These are phyloP conservation scores for Stichodactyla helianthus DNA, from an alignment of 64 coral and sea anemone genomes.

Conservation along the genomic window DNA sequence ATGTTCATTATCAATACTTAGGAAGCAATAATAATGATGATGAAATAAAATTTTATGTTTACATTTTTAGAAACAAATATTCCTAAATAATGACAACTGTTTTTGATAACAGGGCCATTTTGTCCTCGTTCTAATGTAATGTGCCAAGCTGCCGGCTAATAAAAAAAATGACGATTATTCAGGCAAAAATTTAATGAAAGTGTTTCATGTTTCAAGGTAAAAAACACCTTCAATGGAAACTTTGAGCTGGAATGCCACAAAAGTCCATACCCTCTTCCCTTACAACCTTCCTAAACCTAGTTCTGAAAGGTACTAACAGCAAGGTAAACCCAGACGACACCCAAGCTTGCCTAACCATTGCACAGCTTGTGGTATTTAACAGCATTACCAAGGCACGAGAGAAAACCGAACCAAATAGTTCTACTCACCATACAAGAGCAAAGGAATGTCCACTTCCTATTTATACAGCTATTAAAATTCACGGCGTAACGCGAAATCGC, in stretches of 20 bases:
- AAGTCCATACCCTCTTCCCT: slow-evolving; percentile 35
- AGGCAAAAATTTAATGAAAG: no score
- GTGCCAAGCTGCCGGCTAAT: neutral
- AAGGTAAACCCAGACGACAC: slow-evolving; percentile 4
- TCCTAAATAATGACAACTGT: no score
- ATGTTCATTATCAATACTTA: no score
- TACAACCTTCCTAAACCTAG: neutral
- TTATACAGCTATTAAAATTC: slow-evolving; percentile 12
- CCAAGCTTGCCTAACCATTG: slow-evolving; percentile 32
- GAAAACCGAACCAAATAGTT: slow-evolving; percentile 2
- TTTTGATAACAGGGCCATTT: neutral
- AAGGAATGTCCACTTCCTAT: slow-evolving; percentile 56
- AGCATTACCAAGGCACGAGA: slow-evolving; percentile 6
- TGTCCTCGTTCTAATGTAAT: neutral
- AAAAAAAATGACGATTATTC: neutral
- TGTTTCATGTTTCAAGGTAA: neutral
- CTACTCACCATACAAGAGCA: slow-evolving; percentile 27
- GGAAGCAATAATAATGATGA: no score
- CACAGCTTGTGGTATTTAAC: slow-evolving; percentile 50
- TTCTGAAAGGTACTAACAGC: neutral
- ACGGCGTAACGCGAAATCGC: neutral
- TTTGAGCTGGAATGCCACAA: slow-evolving; percentile 16
- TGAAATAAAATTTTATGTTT: neutral
- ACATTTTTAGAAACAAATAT: neutral
- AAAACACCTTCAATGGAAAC: slow-evolving; percentile 42